Evolutionary conservation across 1,140 invertebrate genomes (phyloP).

Genomic region (Stegodyphus dumicola): DNA sequence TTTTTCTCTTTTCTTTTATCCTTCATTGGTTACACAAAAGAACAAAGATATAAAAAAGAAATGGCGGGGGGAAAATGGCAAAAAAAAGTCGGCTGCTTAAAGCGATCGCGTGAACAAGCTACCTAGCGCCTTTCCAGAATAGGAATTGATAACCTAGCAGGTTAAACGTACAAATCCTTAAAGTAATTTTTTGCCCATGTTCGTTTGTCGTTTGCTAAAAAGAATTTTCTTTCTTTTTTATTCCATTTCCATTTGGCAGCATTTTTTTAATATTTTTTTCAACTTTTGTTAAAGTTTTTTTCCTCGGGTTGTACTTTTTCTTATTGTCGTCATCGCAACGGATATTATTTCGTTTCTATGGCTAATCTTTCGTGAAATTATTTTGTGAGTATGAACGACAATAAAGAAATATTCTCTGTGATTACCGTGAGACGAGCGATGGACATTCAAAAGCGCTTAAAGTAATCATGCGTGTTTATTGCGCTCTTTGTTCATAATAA

Average conservation of each 20-base stretch:
- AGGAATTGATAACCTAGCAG: constrained; percentile 60
- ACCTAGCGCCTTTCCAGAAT: constrained; percentile 47
- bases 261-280: constrained; percentile 7
- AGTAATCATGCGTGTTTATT: constrained; percentile 36
- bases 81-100: constrained; percentile 44
- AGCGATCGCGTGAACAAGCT: constrained; percentile 57
- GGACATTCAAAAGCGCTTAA: constrained; percentile 20
- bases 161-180: constrained; percentile 60
- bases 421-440: constrained; percentile 3
- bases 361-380: constrained; percentile 59
- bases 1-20: constrained; percentile 38
- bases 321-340: constrained; percentile 21
- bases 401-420: constrained; percentile 16
- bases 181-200: constrained; percentile 56
- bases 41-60: constrained; percentile 38
- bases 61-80: constrained; percentile 19
- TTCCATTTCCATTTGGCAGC: constrained; percentile 16
- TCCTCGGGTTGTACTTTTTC: constrained; percentile 4
- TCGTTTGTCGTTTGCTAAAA: constrained; percentile 23
- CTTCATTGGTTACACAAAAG: constrained; percentile 58
- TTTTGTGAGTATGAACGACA: constrained; percentile 47
- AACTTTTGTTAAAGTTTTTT: constrained; percentile 24
- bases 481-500: constrained; percentile 10
- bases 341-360: constrained; percentile 56
- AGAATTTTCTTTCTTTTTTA: constrained; percentile 7